Conservation (phyloP, 1,140 invertebrate genomes). For the Heliconius nattereri region DNA sequence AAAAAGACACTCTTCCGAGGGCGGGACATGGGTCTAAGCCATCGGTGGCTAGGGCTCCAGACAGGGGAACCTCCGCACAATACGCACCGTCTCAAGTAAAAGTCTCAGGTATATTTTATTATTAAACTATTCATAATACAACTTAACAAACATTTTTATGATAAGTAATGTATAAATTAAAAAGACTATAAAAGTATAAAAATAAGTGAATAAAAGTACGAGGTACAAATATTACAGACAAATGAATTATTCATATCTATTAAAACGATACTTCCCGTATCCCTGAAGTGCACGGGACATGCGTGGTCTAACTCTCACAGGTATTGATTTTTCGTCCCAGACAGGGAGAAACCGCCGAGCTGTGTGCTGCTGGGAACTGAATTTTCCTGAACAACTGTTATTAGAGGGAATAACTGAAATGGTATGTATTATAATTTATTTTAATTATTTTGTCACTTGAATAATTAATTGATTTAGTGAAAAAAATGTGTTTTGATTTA, state of each 20-base stretch:
- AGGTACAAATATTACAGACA: neutral
- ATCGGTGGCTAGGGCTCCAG: too few relatives aligned
- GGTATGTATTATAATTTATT: neutral
- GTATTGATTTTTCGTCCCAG: constrained; percentile 18
- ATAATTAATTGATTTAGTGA: neutral
- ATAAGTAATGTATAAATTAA: neutral
- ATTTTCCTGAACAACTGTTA: neutral
- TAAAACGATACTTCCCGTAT: neutral
- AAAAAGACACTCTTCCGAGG: too few relatives aligned
- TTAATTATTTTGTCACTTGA: neutral
- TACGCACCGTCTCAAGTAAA: too few relatives aligned
- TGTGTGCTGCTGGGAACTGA: neutral
- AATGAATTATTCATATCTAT: neutral
- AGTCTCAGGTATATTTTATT: too few relatives aligned
- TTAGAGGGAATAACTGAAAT: neutral
- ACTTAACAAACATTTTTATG: too few relatives aligned
- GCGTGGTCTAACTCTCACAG: neutral
- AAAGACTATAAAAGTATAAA: neutral
- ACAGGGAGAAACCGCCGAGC: neutral
- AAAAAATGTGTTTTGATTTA: neutral
- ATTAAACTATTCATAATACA: too few relatives aligned
- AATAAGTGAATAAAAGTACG: neutral
- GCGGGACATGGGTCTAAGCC: too few relatives aligned
- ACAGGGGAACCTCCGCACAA: too few relatives aligned
- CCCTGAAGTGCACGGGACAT: constrained; percentile 13